Conservation (phyloP, 2,797 vertebrate species). For the Eulemur rubriventer region DNA sequence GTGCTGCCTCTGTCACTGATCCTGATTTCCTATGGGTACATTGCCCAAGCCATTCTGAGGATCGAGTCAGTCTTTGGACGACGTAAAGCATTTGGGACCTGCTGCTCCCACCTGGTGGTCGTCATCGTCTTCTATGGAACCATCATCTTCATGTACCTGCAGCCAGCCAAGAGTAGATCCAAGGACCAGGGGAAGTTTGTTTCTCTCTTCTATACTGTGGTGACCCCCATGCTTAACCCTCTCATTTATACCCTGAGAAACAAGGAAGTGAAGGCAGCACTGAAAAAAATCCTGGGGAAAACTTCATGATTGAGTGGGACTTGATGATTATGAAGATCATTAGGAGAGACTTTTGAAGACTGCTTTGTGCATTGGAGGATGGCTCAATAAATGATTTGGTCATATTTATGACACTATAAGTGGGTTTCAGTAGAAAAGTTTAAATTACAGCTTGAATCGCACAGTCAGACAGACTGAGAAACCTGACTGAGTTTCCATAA, state of each 20-base stretch:
- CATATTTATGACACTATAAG: too few relatives aligned
- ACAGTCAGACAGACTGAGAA: too few relatives aligned
- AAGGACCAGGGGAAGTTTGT: slow-evolving; percentile 60
- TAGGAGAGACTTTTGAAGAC: too few relatives aligned
- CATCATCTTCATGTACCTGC: slow-evolving; percentile 66
- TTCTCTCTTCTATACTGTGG: slow-evolving; percentile 55
- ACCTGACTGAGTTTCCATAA: too few relatives aligned
- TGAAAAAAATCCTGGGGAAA: slow-evolving; percentile 9
- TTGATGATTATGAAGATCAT: too few relatives aligned
- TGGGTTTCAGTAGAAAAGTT: too few relatives aligned
- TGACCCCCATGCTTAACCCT: slow-evolving; percentile 62
- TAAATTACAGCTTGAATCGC: too few relatives aligned
- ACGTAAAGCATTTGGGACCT: slow-evolving; percentile 58
- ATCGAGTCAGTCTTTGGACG: not conserved
- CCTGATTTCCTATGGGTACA: too few relatives aligned
- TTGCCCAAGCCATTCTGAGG: too few relatives aligned
- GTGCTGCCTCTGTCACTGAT: too few relatives aligned
- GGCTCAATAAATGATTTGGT: too few relatives aligned
- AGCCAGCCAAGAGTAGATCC: slow-evolving; percentile 10
- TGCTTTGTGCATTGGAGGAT: too few relatives aligned
- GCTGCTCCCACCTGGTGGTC: slow-evolving; percentile 34
- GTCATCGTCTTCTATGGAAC: slow-evolving; percentile 10
- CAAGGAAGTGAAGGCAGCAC: slow-evolving; percentile 21
- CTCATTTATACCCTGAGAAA: slow-evolving; percentile 71
- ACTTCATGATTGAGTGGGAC: not conserved